Conservation (phyloP, 2,888 invertebrate species). For the Melinaea menophilus region DNA sequence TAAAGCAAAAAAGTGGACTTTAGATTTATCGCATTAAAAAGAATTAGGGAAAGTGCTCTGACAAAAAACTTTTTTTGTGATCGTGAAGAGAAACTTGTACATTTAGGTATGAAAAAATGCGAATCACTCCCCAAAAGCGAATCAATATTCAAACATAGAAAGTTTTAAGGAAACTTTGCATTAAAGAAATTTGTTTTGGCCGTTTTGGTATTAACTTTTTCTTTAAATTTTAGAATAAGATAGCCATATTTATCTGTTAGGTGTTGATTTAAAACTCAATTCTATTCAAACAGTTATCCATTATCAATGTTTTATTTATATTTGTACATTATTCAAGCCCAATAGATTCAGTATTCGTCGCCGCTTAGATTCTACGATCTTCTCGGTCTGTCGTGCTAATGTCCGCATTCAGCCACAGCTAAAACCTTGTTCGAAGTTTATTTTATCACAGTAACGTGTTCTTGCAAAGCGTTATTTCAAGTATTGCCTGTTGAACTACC, state of each 20-base stretch:
- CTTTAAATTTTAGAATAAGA: too few species aligned
- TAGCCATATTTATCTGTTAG: too few species aligned
- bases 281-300: too few species aligned
- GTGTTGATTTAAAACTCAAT: too few species aligned
- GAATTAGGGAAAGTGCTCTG: slow-evolving; percentile 61
- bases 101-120: slow-evolving; percentile 67
- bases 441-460: neutral
- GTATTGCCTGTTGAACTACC: slow-evolving; percentile 2
- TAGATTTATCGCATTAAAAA: slow-evolving; percentile 59
- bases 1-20: slow-evolving; percentile 47
- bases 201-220: slow-evolving; percentile 35
- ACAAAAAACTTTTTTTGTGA: slow-evolving; percentile 65
- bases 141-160: slow-evolving; percentile 69
- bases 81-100: slow-evolving; percentile 68
- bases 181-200: slow-evolving; percentile 45
- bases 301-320: too few species aligned
- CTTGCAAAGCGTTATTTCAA: slow-evolving; percentile 3
- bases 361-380: neutral
- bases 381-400: slow-evolving; percentile 3
- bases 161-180: slow-evolving; percentile 52
- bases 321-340: too few species aligned
- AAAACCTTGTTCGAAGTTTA: slow-evolving; percentile 1
- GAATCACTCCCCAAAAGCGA: slow-evolving; percentile 64
- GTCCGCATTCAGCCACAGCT: slow-evolving; percentile 4
- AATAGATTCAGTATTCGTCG: neutral